phyloP scores from a whole-genome alignment of 2,888 invertebrate species.

The Piscicola geometra region DNA sequence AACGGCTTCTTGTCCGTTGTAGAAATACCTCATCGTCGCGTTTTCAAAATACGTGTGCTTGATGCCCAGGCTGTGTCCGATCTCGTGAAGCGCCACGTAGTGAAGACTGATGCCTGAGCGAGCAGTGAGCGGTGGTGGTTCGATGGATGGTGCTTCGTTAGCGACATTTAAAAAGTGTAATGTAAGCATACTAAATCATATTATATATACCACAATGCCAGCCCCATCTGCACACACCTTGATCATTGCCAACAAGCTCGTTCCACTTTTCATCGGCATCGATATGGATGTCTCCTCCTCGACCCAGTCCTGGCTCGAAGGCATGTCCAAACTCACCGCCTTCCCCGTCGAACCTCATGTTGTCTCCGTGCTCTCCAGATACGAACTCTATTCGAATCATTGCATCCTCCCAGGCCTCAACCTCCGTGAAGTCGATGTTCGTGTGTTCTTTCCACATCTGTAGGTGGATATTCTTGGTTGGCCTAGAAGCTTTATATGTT shows the following conservation, averaged over 20 bases:
- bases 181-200: too few relatives aligned
- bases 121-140: too few relatives aligned
- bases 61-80: constrained; percentile 90
- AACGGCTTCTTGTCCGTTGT: constrained; percentile 78
- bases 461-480: too few relatives aligned
- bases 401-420: neutral
- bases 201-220: too few relatives aligned
- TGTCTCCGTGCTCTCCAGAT: constrained; percentile 14
- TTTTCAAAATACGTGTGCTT: constrained; percentile 85
- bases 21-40: constrained; percentile 96
- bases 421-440: neutral
- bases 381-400: constrained; percentile 8
- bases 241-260: neutral
- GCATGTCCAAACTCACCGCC: constrained; percentile 23
- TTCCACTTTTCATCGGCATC: constrained; percentile 18
- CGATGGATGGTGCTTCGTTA: too few relatives aligned
- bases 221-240: neutral
- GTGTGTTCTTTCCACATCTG: neutral
- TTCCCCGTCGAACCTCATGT: constrained; percentile 14
- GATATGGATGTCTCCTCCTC: constrained; percentile 26
- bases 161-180: too few relatives aligned
- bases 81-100: constrained; percentile 81
- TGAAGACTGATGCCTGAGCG: constrained; percentile 56
- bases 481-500: too few relatives aligned
- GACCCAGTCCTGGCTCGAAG: neutral